Evolutionary conservation across 2,888 invertebrate genomes (phyloP).

Genomic region (Cremastobaeus sp.): DNA sequence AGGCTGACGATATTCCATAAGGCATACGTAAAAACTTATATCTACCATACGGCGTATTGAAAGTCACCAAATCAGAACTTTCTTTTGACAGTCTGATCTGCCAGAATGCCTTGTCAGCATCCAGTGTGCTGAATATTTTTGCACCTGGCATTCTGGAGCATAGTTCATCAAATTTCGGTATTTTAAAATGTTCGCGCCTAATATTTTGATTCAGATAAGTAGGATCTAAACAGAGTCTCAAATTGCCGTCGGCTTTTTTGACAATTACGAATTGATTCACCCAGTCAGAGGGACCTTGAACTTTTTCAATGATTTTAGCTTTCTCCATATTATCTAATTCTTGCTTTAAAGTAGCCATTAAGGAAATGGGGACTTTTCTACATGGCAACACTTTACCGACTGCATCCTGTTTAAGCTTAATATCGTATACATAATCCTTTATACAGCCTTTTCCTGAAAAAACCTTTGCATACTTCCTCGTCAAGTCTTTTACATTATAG

Average conservation of each 20-base stretch:
- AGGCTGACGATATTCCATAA: slow-evolving; percentile 21
- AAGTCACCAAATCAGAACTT: slow-evolving; percentile 63
- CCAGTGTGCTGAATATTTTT: slow-evolving; percentile 63
- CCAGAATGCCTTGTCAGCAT: slow-evolving; percentile 65
- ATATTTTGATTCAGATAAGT: slow-evolving; percentile 65
- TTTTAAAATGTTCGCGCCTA: slow-evolving; percentile 62
- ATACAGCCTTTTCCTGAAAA: slow-evolving; percentile 61
- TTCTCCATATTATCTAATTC: slow-evolving; percentile 43
- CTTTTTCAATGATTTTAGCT: slow-evolving; percentile 50
- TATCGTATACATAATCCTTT: slow-evolving; percentile 56
- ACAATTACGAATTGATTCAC: slow-evolving; percentile 61
- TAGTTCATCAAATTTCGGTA: slow-evolving; percentile 67
- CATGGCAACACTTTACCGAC: slow-evolving; percentile 23
- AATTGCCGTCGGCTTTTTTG: slow-evolving; percentile 43
- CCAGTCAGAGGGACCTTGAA: slow-evolving; percentile 59
- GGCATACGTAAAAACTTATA: slow-evolving; percentile 65
- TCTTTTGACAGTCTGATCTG: slow-evolving; percentile 61
- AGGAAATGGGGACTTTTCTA: slow-evolving; percentile 53
- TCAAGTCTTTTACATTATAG: background rate
- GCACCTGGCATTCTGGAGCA: slow-evolving; percentile 61
- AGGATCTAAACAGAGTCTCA: slow-evolving; percentile 62
- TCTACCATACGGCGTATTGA: slow-evolving; percentile 66
- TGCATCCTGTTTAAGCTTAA: slow-evolving; percentile 56
- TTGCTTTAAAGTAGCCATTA: slow-evolving; percentile 54
- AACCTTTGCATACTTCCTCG: slow-evolving; percentile 24